These are phyloP conservation scores for Pandemis heparana DNA, from an alignment of 2,888 invertebrate species.

Conservation along the genomic window DNA sequence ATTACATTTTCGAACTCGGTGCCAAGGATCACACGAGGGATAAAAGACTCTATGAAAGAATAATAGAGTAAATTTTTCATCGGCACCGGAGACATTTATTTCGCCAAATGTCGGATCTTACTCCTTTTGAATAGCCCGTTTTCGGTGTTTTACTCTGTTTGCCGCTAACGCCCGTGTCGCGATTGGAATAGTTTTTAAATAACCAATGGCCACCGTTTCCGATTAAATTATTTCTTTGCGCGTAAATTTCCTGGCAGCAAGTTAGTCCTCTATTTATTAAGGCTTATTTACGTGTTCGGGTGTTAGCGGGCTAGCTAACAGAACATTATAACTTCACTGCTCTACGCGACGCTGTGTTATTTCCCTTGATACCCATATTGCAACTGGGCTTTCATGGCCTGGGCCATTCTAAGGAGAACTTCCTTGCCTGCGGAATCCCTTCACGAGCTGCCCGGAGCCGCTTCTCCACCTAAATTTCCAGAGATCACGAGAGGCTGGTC, in stretches of 20 bases:
- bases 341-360: constrained; percentile 70
- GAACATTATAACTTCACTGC: constrained; percentile 64
- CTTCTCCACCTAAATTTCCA: constrained; percentile 53
- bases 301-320: constrained; percentile 60
- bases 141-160: constrained; percentile 69
- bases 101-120: constrained; percentile 67
- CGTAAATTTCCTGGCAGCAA: constrained; percentile 19
- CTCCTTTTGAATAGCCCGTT: constrained; percentile 67
- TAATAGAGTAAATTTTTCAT: constrained; percentile 51
- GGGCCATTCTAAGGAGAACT: constrained; percentile 68
- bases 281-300: constrained; percentile 50
- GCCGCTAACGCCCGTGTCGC: constrained; percentile 43
- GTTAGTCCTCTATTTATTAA: constrained; percentile 38
- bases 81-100: constrained; percentile 57
- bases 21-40: constrained; percentile 50
- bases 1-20: constrained; percentile 75
- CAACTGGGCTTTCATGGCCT: constrained; percentile 57
- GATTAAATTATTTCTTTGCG: constrained; percentile 26
- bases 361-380: constrained; percentile 78
- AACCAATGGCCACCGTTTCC: constrained; percentile 33
- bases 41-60: constrained; percentile 53
- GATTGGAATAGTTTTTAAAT: constrained; percentile 52
- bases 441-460: constrained; percentile 42
- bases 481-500: constrained; percentile 62
- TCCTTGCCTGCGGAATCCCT: constrained; percentile 54